Evolutionary conservation across 2,888 invertebrate species (phyloP).

Genomic region (Caenorhabditis becei): DNA sequence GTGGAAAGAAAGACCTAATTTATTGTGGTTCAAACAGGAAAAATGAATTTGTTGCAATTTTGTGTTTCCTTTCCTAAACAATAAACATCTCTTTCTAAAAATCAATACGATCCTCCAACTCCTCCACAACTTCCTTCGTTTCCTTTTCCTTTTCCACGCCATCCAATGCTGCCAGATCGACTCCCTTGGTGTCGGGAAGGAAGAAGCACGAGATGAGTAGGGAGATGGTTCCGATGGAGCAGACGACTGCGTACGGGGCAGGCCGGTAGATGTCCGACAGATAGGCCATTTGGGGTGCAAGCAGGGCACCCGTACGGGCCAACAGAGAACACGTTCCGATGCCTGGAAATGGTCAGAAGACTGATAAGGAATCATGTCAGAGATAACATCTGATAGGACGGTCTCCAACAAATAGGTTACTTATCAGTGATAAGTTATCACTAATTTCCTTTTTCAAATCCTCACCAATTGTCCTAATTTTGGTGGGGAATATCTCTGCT

Average conservation of each 20-base stretch:
- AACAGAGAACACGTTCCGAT: conserved; percentile 76
- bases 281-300: conserved; percentile 76
- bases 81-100: too few relatives aligned
- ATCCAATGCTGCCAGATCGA: conserved; percentile 58
- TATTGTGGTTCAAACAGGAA: too few relatives aligned
- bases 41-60: too few relatives aligned
- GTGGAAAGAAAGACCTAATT: too few relatives aligned
- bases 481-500: conserved; percentile 76
- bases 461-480: conserved; percentile 61
- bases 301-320: conserved; percentile 76
- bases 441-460: too few relatives aligned
- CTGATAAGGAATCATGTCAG: too few relatives aligned
- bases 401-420: too few relatives aligned
- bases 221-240: conserved; percentile 62
- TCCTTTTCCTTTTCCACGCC: not conserved
- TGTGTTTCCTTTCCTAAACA: too few relatives aligned
- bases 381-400: too few relatives aligned
- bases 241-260: conserved; percentile 68
- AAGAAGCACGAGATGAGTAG: conserved; percentile 64
- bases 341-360: conserved; percentile 35
- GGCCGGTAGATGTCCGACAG: conserved; percentile 62
- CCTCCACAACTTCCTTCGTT: not conserved
- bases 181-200: conserved; percentile 69
- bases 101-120: not conserved
- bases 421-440: too few relatives aligned